phyloP scores from a whole-genome alignment of 2,797 vertebrate genomes.

The Microctenopoma lineatum region DNA sequence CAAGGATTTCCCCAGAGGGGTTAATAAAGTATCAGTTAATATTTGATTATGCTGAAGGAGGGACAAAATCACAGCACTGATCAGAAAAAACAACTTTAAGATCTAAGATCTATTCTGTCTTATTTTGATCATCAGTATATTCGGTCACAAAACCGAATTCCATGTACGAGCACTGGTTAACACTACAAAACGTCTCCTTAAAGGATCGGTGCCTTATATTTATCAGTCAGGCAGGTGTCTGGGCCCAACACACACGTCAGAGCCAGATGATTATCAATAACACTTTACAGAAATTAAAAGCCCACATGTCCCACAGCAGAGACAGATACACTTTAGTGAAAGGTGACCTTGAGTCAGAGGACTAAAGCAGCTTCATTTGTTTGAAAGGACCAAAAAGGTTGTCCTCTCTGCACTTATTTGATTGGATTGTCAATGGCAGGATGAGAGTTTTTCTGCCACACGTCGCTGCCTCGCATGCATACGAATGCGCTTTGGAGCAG shows the following conservation, averaged over 20 bases:
- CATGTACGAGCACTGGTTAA: neutral
- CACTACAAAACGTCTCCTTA: neutral
- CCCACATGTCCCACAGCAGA: constrained; percentile 22
- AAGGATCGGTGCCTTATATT: constrained; percentile 6
- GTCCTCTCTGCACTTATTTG: constrained; percentile 67
- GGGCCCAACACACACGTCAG: constrained; percentile 38
- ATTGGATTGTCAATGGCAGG: constrained; percentile 74
- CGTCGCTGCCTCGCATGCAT: constrained; percentile 44
- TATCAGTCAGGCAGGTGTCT: constrained; percentile 28
- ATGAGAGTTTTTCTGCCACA: constrained; percentile 47
- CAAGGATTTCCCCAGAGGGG: too few relatives aligned
- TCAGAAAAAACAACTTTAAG: too few relatives aligned
- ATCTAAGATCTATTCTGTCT: too few relatives aligned
- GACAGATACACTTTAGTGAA: constrained; percentile 50
- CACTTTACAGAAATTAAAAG: constrained; percentile 45
- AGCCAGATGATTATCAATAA: constrained; percentile 66
- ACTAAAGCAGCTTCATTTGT: constrained; percentile 76
- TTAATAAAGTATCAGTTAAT: too few relatives aligned
- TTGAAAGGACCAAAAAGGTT: constrained; percentile 73
- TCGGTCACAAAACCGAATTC: neutral
- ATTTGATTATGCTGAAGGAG: too few relatives aligned
- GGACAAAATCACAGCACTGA: too few relatives aligned
- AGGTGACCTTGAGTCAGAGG: constrained; percentile 73
- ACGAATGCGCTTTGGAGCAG: constrained; percentile 48
- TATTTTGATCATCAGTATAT: neutral